Percentiles rank a stretch among this genome's conserved stretches.
These are phyloP conservation scores for Poeciliopsis turneri DNA, from an alignment of 2,797 vertebrate species.

Conservation along the genomic window DNA sequence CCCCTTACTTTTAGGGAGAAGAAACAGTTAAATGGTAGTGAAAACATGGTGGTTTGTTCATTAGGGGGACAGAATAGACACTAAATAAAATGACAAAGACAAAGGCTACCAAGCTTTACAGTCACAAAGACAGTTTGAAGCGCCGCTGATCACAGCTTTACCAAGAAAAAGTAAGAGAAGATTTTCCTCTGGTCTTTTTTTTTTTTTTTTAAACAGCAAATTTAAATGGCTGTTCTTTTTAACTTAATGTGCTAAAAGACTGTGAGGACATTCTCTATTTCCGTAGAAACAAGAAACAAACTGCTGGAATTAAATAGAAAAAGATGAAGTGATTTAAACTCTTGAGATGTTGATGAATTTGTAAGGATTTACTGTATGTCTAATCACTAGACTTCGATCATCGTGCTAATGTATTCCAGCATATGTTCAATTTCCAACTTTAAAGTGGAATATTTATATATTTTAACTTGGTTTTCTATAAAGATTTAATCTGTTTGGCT, in stretches of 20 bases:
- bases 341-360: not conserved
- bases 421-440: not conserved
- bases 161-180: not conserved
- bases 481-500: not conserved
- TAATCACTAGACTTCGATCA: not conserved
- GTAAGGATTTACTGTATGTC: not conserved
- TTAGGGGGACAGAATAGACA: constrained; percentile 33
- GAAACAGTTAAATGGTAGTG: constrained; percentile 54
- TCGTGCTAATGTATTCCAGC: not conserved
- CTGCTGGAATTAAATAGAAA: not conserved
- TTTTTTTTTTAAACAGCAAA: not conserved
- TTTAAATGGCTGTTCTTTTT: not conserved
- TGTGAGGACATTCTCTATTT: not conserved
- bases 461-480: not conserved
- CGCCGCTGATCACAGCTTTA: not conserved
- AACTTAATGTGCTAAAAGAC: not conserved
- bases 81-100: not conserved
- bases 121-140: not conserved
- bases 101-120: not conserved
- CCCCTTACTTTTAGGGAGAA: constrained; percentile 54
- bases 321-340: not conserved
- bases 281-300: not conserved
- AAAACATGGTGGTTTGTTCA: constrained; percentile 34
- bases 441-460: not conserved
- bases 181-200: not conserved